Percentiles rank a stretch among this genome's conserved stretches.
Evolutionary conservation across 2,888 invertebrate genomes (phyloP).

Genomic region (Seira ritae): DNA sequence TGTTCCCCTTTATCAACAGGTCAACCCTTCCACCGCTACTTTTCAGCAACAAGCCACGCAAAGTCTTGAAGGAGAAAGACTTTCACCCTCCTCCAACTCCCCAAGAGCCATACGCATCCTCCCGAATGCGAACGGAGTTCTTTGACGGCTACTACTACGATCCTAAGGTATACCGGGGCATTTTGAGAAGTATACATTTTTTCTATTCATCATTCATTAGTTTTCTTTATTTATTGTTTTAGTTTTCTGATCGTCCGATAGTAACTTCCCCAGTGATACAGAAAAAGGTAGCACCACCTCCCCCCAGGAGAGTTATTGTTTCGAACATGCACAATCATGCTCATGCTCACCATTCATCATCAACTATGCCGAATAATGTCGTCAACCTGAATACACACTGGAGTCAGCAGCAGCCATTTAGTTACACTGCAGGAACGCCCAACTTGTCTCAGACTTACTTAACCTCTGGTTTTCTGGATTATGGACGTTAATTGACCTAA

Average conservation of each 20-base stretch:
- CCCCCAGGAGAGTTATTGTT: constrained; percentile 24
- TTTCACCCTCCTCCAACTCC: neutral
- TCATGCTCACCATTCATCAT: neutral
- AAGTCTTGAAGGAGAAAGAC: constrained; percentile 38
- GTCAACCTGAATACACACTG: constrained; percentile 24
- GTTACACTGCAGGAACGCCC: constrained; percentile 34
- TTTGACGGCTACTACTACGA: constrained; percentile 57
- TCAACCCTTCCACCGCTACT: constrained; percentile 53
- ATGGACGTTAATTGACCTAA: constrained; percentile 24
- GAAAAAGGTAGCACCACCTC: constrained; percentile 40
- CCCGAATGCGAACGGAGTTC: constrained; percentile 33
- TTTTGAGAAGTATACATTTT: too few species aligned
- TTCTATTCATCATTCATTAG: too few species aligned
- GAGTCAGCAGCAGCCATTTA: constrained; percentile 50
- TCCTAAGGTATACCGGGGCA: constrained; percentile 43
- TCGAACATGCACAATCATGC: neutral
- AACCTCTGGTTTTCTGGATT: constrained; percentile 47
- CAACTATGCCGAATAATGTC: too few species aligned
- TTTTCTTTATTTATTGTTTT: neutral
- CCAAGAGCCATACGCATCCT: neutral
- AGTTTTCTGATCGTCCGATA: too few species aligned
- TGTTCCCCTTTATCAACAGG: too few species aligned
- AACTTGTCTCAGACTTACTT: constrained; percentile 38
- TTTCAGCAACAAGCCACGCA: constrained; percentile 53
- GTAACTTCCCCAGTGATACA: neutral